phyloP scores from a whole-genome alignment of 2,888 invertebrate genomes.

The Ceramica pisi region DNA sequence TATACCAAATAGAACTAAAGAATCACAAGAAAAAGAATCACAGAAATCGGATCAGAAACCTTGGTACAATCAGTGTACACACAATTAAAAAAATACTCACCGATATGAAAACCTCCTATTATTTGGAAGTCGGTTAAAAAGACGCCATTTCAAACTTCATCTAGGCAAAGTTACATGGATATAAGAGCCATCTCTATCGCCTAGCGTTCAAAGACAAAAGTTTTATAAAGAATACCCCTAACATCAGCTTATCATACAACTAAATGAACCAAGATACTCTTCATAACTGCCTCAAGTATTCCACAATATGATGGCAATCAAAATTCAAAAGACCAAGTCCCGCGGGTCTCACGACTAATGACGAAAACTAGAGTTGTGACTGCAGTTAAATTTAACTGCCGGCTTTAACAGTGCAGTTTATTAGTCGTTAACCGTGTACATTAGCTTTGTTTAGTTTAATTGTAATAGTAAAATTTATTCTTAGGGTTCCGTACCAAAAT shows the following conservation, averaged over 20 bases:
- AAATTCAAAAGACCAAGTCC: slow-evolving; percentile 21
- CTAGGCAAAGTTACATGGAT: slow-evolving; percentile 1
- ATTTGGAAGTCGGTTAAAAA: not conserved
- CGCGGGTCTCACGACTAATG: slow-evolving; percentile 20
- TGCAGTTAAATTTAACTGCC: slow-evolving; percentile 54
- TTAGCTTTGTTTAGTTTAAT: slow-evolving; percentile 4
- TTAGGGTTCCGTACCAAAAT: too few relatives aligned
- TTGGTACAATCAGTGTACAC: too few relatives aligned
- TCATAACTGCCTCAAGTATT: not conserved
- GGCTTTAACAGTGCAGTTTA: slow-evolving; percentile 37
- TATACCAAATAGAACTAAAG: too few relatives aligned
- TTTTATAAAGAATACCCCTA: slow-evolving; percentile 4
- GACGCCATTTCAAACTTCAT: not conserved
- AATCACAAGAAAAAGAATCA: too few relatives aligned
- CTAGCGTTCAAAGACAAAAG: slow-evolving; percentile 11
- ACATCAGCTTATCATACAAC: slow-evolving; percentile 1
- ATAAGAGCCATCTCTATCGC: not conserved
- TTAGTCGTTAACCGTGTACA: slow-evolving; percentile 27
- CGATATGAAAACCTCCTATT: too few relatives aligned
- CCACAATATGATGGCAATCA: slow-evolving; percentile 15
- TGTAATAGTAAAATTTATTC: not conserved
- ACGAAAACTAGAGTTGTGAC: slow-evolving; percentile 34
- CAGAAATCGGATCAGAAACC: too few relatives aligned
- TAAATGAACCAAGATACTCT: slow-evolving; percentile 17
- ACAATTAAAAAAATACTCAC: too few relatives aligned